These are phyloP conservation scores for Lepus oiostolus DNA, from an alignment of 2,797 vertebrate genomes.

Conservation along the genomic window DNA sequence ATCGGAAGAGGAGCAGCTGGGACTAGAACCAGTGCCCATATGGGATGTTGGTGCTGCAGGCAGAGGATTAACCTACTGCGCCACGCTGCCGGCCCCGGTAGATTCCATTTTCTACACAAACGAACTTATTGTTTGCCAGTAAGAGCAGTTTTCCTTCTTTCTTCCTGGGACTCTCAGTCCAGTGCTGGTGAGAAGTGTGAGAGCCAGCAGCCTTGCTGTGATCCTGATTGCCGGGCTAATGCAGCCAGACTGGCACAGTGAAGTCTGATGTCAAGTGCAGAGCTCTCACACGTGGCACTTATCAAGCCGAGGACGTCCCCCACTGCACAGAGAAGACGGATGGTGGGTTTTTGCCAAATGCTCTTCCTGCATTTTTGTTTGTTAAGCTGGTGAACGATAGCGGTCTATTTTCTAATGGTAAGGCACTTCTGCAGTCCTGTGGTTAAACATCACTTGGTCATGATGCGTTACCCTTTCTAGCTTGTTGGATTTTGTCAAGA, in stretches of 20 bases:
- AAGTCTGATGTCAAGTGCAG: background rate
- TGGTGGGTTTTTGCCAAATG: background rate
- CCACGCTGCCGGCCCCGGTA: too few relatives aligned
- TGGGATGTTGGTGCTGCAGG: too few relatives aligned
- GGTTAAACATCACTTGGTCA: background rate
- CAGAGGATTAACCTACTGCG: too few relatives aligned
- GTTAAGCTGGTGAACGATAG: background rate
- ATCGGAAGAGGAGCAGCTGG: too few relatives aligned
- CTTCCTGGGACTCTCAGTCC: background rate
- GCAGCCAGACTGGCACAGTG: background rate
- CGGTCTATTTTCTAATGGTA: slow-evolving; percentile 17
- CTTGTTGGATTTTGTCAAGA: slow-evolving; percentile 30
- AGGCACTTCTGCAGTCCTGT: background rate
- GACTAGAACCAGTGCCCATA: too few relatives aligned
- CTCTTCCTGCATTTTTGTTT: background rate
- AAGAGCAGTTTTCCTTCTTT: slow-evolving; percentile 24
- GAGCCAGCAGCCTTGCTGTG: background rate
- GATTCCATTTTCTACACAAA: background rate
- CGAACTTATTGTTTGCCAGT: background rate
- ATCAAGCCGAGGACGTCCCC: background rate
- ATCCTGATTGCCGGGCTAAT: background rate
- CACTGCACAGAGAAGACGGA: background rate
- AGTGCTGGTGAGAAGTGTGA: slow-evolving; percentile 10
- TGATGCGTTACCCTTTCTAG: background rate
- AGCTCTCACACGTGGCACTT: background rate